Evolutionary conservation across 2,113 vertebrate genomes (phyloP).

Genomic region (Tinamus guttatus): DNA sequence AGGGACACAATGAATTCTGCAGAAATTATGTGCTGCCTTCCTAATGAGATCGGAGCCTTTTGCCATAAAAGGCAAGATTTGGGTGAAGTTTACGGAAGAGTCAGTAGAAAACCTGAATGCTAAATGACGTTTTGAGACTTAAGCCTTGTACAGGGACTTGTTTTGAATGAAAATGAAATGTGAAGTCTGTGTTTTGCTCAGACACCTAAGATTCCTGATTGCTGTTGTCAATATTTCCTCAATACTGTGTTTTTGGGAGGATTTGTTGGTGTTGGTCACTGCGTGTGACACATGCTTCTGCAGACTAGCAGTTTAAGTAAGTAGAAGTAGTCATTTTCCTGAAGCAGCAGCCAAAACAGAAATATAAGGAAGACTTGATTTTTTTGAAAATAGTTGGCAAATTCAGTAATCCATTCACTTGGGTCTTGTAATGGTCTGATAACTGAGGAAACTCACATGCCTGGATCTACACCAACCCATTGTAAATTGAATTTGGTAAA

Average conservation of each 20-base stretch:
- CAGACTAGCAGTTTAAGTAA: background rate
- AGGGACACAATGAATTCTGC: background rate
- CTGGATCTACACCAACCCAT: background rate
- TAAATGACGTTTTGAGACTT: background rate
- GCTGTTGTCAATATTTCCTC: background rate
- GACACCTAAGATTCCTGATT: background rate
- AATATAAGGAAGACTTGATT: background rate
- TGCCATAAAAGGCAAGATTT: background rate
- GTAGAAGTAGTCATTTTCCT: background rate
- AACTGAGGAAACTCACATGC: background rate
- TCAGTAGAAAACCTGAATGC: background rate
- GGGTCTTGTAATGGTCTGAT: background rate
- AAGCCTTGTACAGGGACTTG: background rate
- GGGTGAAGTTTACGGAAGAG: background rate
- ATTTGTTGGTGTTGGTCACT: background rate
- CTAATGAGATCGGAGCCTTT: background rate
- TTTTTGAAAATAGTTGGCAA: background rate
- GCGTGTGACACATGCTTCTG: accelerated
- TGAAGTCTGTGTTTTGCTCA: background rate
- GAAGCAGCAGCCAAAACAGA: background rate
- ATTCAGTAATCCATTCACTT: background rate
- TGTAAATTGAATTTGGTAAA: constrained; percentile 9
- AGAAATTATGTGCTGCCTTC: background rate
- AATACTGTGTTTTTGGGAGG: accelerated
- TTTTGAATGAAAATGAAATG: background rate